Conservation (phyloP, 2,797 vertebrate species). For the Lateolabrax maculatus region DNA sequence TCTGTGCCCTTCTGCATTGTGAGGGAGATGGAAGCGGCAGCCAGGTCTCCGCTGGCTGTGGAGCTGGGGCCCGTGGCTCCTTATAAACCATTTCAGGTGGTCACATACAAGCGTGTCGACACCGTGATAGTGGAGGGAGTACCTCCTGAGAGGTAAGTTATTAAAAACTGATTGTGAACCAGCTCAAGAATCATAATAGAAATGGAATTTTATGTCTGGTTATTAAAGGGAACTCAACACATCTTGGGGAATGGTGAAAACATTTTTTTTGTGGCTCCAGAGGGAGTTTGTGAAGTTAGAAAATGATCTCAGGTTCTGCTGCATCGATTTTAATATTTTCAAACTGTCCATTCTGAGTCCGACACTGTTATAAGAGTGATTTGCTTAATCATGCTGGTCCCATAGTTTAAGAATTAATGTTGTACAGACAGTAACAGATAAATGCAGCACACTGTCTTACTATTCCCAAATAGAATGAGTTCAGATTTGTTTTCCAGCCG, state of each 20-base stretch:
- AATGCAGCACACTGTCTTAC: background rate
- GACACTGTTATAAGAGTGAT: background rate
- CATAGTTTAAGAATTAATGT: background rate
- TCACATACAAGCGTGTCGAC: conserved; percentile 54
- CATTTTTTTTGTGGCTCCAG: background rate
- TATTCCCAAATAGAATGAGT: background rate
- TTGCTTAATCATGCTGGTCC: background rate
- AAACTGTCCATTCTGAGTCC: background rate
- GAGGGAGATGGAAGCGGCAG: conserved; percentile 84
- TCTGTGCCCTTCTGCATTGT: conserved; percentile 87
- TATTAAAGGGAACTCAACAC: background rate
- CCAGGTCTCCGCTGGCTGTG: conserved; percentile 82
- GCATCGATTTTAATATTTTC: background rate
- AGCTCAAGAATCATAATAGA: background rate
- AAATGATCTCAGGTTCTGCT: background rate
- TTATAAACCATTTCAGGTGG: conserved; percentile 81
- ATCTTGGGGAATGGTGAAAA: background rate
- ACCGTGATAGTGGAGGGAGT: conserved; percentile 82
- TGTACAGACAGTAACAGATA: background rate
- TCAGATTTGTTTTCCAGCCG: background rate
- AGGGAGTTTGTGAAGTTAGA: background rate
- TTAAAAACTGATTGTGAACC: background rate
- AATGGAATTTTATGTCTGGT: background rate
- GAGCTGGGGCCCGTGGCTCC: conserved; percentile 87
- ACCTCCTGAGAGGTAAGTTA: conserved; percentile 82